Conservation (phyloP, 2,888 invertebrate genomes). For the Stegophylla sp. region DNA sequence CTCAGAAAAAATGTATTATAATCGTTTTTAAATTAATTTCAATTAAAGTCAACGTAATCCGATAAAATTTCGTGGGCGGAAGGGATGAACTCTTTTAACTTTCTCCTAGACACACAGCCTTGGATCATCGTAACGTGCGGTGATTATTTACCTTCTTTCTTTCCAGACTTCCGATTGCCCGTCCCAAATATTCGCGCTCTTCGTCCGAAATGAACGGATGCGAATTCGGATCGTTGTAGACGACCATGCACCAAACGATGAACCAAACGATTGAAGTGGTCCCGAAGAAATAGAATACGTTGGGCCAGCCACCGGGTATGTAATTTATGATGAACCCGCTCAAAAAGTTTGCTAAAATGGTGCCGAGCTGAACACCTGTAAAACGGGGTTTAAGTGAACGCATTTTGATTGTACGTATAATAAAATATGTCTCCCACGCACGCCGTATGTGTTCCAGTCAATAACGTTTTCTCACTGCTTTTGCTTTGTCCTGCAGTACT, state of each 20-base stretch:
- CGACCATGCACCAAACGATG: conserved; percentile 62
- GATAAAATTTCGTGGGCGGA: too few relatives aligned
- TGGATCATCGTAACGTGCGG: too few relatives aligned
- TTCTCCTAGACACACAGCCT: too few relatives aligned
- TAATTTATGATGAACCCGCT: conserved; percentile 64
- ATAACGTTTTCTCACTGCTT: too few relatives aligned
- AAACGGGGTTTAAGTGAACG: not conserved
- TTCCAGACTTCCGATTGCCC: conserved; percentile 69
- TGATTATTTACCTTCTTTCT: conserved; percentile 62
- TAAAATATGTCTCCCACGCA: too few relatives aligned
- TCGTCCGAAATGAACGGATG: conserved; percentile 78
- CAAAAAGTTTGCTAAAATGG: conserved; percentile 62
- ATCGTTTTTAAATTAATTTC: too few relatives aligned
- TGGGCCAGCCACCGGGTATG: conserved; percentile 63
- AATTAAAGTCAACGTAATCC: too few relatives aligned
- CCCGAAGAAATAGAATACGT: conserved; percentile 64
- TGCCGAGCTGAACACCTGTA: conserved; percentile 63
- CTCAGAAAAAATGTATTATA: too few relatives aligned
- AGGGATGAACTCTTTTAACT: too few relatives aligned
- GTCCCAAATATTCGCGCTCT: conserved; percentile 74
- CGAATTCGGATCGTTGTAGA: conserved; percentile 70
- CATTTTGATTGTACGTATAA: too few relatives aligned
- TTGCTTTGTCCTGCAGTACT: too few relatives aligned
- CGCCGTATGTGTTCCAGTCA: too few relatives aligned
- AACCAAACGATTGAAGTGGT: conserved; percentile 65